Evolutionary conservation across 2,113 vertebrate species (phyloP).

Genomic region (Hippocampus barbouri): DNA sequence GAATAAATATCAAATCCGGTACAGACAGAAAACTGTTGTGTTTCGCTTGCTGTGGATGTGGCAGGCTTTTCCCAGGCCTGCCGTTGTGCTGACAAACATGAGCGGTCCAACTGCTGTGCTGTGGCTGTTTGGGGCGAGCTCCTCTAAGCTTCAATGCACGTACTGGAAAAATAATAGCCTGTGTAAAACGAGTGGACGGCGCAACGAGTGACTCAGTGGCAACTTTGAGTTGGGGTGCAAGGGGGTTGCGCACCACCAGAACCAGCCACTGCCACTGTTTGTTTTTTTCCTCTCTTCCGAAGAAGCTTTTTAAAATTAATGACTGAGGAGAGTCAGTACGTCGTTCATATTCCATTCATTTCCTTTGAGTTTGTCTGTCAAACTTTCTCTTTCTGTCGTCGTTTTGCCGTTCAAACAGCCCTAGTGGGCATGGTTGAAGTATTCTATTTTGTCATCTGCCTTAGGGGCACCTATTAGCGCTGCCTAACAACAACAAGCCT

Average conservation of each 20-base stretch:
- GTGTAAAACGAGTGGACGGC: neutral
- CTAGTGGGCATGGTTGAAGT: neutral
- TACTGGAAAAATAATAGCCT: constrained; percentile 31
- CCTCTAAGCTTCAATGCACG: constrained; percentile 23
- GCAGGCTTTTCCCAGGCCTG: constrained; percentile 58
- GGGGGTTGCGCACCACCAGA: neutral
- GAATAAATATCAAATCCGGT: neutral
- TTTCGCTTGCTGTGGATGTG: constrained; percentile 58
- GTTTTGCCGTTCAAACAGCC: neutral
- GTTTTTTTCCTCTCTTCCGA: neutral
- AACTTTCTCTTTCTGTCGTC: neutral
- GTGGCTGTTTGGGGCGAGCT: constrained; percentile 46
- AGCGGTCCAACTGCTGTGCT: constrained; percentile 34
- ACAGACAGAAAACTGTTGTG: neutral
- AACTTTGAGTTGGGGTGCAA: neutral
- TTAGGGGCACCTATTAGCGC: neutral
- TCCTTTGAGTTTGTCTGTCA: neutral
- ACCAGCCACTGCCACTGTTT: neutral
- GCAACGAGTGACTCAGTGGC: constrained; percentile 1
- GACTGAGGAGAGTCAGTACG: too few relatives aligned
- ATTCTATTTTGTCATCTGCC: neutral
- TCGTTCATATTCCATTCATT: neutral
- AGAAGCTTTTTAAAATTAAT: neutral
- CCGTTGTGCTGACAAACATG: constrained; percentile 44
- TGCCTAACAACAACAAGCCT: neutral